Conservation (phyloP, 2,113 vertebrate genomes). For the Synchiropus splendidus region DNA sequence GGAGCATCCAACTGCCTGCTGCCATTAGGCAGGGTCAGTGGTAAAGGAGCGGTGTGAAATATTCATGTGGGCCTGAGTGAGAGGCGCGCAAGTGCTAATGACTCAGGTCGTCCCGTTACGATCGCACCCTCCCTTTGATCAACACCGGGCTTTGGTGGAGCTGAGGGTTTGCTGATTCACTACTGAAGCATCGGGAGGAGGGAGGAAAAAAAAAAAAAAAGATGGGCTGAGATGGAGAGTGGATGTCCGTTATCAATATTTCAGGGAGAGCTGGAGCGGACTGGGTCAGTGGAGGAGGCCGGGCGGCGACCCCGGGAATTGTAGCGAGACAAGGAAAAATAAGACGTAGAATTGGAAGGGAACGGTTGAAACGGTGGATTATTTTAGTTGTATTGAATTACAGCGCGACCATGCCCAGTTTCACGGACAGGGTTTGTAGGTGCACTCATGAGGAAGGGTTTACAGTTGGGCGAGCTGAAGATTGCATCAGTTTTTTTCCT, state of each 20-base stretch:
- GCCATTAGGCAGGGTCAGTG: constrained; percentile 41
- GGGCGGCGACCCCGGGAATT: too few relatives aligned
- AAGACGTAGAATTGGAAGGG: constrained; percentile 3
- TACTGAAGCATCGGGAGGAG: background rate
- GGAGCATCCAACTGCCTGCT: too few relatives aligned
- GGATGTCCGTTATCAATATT: constrained; percentile 51
- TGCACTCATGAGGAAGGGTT: too few relatives aligned
- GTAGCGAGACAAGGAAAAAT: constrained; percentile 2
- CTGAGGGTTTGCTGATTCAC: constrained; percentile 17
- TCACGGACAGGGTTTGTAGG: too few relatives aligned
- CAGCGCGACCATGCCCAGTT: too few relatives aligned
- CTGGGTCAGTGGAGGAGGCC: constrained; percentile 54
- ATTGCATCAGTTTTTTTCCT: background rate
- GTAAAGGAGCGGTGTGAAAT: constrained; percentile 42
- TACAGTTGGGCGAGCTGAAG: too few relatives aligned
- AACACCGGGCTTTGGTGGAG: constrained; percentile 16
- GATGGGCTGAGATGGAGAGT: constrained; percentile 14
- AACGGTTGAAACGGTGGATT: too few relatives aligned
- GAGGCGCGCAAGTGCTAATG: too few relatives aligned
- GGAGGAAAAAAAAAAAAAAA: constrained; percentile 21
- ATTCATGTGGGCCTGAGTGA: constrained; percentile 49
- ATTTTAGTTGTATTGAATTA: too few relatives aligned
- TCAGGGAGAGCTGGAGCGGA: constrained; percentile 50
- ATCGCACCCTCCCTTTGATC: too few relatives aligned
- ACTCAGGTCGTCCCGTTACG: too few relatives aligned